These are phyloP conservation scores for Tuta absoluta DNA, from an alignment of 2,888 invertebrate genomes.

Conservation along the genomic window DNA sequence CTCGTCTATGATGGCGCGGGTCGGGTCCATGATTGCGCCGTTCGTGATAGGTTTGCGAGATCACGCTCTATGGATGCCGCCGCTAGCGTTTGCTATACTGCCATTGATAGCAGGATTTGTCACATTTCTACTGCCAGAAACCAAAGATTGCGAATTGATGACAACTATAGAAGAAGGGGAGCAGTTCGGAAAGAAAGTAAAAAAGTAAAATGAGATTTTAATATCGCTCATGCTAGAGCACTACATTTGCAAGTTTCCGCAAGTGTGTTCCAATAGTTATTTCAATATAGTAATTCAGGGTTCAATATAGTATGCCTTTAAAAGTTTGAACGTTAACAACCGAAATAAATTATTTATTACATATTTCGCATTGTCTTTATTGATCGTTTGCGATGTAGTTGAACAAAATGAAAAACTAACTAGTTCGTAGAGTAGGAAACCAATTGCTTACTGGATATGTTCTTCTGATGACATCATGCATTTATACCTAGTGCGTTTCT, in stretches of 20 bases:
- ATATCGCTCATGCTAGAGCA: neutral
- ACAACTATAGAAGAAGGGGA: conserved; percentile 92
- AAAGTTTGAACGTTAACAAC: neutral
- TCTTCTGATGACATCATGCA: neutral
- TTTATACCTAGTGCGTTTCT: neutral
- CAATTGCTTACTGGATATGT: neutral
- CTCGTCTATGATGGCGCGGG: conserved; percentile 93
- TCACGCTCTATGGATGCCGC: conserved; percentile 82
- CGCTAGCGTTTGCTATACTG: conserved; percentile 85
- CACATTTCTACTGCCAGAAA: conserved; percentile 87
- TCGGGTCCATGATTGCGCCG: conserved; percentile 93
- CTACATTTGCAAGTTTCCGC: too few species aligned
- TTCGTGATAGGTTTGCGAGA: conserved; percentile 85
- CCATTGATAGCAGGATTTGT: conserved; percentile 81
- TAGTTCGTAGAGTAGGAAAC: neutral
- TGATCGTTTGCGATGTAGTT: neutral
- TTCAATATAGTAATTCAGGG: conserved; percentile 3
- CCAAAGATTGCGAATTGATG: conserved; percentile 87
- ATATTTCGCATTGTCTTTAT: neutral
- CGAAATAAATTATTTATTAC: neutral
- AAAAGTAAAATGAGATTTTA: conserved; percentile 9
- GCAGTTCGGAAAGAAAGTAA: conserved; percentile 64
- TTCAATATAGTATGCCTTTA: neutral
- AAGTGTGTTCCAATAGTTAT: neutral
- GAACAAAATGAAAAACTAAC: conserved; percentile 1